Conservation (phyloP, 2,888 invertebrate genomes). For the Eupithecia subumbrata region DNA sequence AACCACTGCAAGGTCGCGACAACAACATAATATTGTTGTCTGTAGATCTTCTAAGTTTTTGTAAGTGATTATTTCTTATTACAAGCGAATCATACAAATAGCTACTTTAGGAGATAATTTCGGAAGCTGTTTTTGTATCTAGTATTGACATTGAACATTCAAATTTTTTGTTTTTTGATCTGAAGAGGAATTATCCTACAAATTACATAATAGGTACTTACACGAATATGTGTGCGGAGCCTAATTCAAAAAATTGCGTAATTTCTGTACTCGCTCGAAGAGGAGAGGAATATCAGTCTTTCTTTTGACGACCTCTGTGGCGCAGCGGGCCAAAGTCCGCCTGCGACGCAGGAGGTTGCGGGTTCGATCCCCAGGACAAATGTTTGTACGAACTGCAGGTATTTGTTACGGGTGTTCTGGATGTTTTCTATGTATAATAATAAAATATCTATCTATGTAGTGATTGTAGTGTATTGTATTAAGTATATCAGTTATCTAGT, state of each 20-base stretch:
- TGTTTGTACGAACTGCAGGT: too few species aligned
- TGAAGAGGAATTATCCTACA: neutral
- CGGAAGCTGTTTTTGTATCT: slow-evolving; percentile 28
- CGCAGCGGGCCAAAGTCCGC: too few species aligned
- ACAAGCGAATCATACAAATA: slow-evolving; percentile 27
- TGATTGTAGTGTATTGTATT: too few species aligned
- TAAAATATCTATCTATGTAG: too few species aligned
- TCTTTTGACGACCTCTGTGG: too few species aligned
- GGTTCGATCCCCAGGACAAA: too few species aligned
- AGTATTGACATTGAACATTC: slow-evolving; percentile 31
- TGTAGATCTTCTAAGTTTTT: slow-evolving; percentile 28
- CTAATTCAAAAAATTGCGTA: neutral
- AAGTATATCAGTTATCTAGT: too few species aligned
- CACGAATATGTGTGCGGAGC: neutral
- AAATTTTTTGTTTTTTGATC: slow-evolving; percentile 15
- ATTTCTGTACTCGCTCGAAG: neutral
- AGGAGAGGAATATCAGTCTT: neutral
- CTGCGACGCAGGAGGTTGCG: too few species aligned
- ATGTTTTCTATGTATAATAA: too few species aligned
- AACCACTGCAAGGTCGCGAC: slow-evolving; percentile 32
- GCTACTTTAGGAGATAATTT: slow-evolving; percentile 31
- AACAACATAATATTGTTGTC: slow-evolving; percentile 41
- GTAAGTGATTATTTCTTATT: slow-evolving; percentile 14
- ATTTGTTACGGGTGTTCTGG: too few species aligned
- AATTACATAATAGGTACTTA: neutral